These are phyloP conservation scores for Dioctria linearis DNA, from an alignment of 2,888 invertebrate genomes.

Conservation along the genomic window DNA sequence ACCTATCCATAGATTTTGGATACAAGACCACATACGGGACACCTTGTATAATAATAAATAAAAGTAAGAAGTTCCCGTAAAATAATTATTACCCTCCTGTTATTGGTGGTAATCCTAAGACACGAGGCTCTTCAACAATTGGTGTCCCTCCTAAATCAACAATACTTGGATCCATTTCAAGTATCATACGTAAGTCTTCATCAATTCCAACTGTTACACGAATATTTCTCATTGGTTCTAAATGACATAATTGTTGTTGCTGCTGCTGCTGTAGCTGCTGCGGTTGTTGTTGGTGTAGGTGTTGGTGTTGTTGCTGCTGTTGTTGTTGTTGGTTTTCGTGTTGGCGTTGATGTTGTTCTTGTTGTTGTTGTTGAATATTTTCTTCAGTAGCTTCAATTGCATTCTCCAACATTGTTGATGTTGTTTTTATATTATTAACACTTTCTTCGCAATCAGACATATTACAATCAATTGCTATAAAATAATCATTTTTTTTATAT, in stretches of 20 bases:
- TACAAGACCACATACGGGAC: no score
- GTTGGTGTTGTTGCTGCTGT: not conserved
- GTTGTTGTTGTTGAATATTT: not conserved
- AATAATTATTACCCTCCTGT: slow-evolving; percentile 66
- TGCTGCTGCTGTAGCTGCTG: slow-evolving; percentile 15
- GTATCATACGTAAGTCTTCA: slow-evolving; percentile 75
- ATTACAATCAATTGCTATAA: not conserved
- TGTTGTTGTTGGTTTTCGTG: no score
- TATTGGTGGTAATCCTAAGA: slow-evolving; percentile 67
- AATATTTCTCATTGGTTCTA: slow-evolving; percentile 65
- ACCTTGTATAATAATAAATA: no score
- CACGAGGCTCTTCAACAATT: slow-evolving; percentile 62
- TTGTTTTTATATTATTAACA: not conserved
- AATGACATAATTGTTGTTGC: slow-evolving; percentile 49
- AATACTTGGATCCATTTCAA: slow-evolving; percentile 77
- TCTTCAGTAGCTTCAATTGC: slow-evolving; percentile 29
- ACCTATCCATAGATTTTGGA: not conserved
- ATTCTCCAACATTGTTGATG: not conserved
- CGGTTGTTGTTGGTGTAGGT: no score
- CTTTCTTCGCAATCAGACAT: not conserved
- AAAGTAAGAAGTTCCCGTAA: no score
- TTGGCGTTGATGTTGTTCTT: no score
- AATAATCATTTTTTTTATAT: not conserved
- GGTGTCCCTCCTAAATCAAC: slow-evolving; percentile 71
- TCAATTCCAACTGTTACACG: slow-evolving; percentile 75